phyloP scores from a whole-genome alignment of 2,113 vertebrate genomes.

The Actenoides hombroni region DNA sequence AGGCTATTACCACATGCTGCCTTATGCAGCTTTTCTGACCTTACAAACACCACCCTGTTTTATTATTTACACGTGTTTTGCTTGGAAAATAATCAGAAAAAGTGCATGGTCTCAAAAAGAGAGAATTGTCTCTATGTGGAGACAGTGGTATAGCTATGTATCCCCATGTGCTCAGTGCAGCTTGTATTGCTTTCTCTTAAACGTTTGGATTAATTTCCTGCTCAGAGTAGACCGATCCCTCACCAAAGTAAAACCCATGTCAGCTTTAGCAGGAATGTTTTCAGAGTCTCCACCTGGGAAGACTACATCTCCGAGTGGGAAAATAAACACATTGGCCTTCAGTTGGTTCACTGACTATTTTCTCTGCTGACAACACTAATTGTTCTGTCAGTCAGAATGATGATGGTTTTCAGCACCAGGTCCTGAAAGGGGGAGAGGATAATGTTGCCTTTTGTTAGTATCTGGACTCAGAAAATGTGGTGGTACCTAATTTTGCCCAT shows the following conservation, averaged over 20 bases:
- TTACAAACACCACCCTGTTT: neutral
- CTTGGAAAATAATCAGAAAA: constrained; percentile 2
- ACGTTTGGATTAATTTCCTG: constrained; percentile 39
- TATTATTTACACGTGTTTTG: neutral
- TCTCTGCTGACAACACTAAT: constrained; percentile 46
- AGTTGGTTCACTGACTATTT: constrained; percentile 38
- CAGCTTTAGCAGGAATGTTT: constrained; percentile 47
- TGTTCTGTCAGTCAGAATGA: constrained; percentile 50
- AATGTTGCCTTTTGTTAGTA: constrained; percentile 2
- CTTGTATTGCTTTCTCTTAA: constrained; percentile 16
- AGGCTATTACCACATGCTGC: neutral
- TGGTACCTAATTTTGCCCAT: neutral
- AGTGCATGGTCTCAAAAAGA: constrained; percentile 1
- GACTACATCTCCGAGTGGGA: constrained; percentile 31
- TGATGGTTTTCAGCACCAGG: constrained; percentile 27
- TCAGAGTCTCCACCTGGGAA: constrained; percentile 52
- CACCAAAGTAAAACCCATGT: neutral
- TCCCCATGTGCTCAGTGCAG: neutral
- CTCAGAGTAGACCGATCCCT: neutral
- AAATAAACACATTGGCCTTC: constrained; percentile 54
- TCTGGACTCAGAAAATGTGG: neutral
- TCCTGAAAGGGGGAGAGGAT: neutral
- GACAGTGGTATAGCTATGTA: neutral
- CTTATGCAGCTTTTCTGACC: neutral
- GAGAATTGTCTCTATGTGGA: neutral